These are phyloP conservation scores for Microcebus ravelobensis DNA, from an alignment of 2,113 vertebrate species.

Conservation along the genomic window DNA sequence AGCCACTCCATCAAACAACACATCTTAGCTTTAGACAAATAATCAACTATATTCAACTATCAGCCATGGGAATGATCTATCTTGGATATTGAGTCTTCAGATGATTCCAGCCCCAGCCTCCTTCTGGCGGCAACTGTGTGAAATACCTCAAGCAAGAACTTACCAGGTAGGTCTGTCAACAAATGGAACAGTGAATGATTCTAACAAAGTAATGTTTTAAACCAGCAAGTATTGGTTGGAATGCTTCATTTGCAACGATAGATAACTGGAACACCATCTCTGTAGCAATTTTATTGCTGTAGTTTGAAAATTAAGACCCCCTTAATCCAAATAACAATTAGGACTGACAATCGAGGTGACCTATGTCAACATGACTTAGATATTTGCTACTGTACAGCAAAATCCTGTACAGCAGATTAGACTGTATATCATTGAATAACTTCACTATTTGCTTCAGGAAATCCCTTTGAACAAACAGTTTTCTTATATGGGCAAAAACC, in stretches of 20 bases:
- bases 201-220: neutral
- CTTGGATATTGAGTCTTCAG: neutral
- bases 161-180: neutral
- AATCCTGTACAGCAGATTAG: neutral
- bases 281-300: neutral
- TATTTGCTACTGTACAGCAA: neutral
- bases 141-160: neutral
- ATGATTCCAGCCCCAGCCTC: neutral
- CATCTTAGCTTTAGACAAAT: neutral
- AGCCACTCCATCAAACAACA: neutral
- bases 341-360: neutral
- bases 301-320: neutral
- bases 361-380: neutral
- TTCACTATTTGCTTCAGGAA: neutral
- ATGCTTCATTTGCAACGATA: neutral
- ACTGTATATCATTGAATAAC: neutral
- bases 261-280: neutral
- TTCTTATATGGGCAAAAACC: neutral
- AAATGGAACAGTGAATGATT: neutral
- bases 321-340: neutral
- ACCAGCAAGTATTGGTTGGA: neutral
- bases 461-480: neutral
- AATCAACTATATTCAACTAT: neutral
- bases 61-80: neutral
- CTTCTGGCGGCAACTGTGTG: neutral